Evolutionary conservation across 2,113 vertebrate species (phyloP).

Genomic region (Haemorhous mexicanus): DNA sequence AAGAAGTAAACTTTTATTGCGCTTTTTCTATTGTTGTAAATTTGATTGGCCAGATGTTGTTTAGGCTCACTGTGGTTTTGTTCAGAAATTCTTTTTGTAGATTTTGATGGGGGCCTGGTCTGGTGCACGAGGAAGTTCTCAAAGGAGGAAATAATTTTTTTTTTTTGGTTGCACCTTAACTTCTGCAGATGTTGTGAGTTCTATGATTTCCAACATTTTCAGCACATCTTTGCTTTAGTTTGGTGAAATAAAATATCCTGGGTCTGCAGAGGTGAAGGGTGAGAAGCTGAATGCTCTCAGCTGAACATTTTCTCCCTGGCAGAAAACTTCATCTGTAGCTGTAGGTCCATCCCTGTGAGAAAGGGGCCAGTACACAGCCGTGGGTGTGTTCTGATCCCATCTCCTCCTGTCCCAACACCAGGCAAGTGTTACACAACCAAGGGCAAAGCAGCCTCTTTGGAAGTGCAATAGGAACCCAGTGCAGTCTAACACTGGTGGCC

Average conservation of each 20-base stretch:
- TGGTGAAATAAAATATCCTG: not conserved
- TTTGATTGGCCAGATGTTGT: slow-evolving; percentile 78
- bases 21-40: slow-evolving; percentile 72
- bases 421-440: accelerated
- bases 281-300: not conserved
- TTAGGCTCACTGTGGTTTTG: slow-evolving; percentile 58
- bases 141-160: slow-evolving; percentile 34
- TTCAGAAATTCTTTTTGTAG: slow-evolving; percentile 60
- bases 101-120: slow-evolving; percentile 37
- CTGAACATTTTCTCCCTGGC: not conserved
- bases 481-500: accelerated
- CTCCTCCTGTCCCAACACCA: not conserved
- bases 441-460: not conserved
- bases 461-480: not conserved
- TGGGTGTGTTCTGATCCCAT: not conserved
- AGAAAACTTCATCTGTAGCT: not conserved
- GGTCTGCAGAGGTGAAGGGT: not conserved
- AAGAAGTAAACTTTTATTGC: slow-evolving; percentile 72
- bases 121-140: slow-evolving; percentile 60
- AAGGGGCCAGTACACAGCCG: not conserved
- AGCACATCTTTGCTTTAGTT: slow-evolving; percentile 34
- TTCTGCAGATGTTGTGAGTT: slow-evolving; percentile 68
- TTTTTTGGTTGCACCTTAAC: slow-evolving; percentile 17
- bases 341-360: not conserved
- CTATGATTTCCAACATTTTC: slow-evolving; percentile 50